These are phyloP conservation scores for Melanerpes formicivorus DNA, from an alignment of 2,113 vertebrate genomes.

Conservation along the genomic window DNA sequence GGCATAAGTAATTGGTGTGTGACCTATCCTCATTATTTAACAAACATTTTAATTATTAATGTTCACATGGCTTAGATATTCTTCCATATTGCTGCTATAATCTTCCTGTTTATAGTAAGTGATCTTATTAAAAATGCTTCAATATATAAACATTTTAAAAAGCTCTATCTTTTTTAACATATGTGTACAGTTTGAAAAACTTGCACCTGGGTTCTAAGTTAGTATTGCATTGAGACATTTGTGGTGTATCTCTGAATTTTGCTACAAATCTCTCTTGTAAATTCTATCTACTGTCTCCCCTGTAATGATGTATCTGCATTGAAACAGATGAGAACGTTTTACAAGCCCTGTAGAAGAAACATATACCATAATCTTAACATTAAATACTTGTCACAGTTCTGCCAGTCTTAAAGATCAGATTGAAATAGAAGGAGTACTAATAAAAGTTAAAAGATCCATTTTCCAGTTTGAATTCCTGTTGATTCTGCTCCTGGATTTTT, in stretches of 20 bases:
- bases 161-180: slow-evolving; percentile 47
- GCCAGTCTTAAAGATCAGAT: not conserved
- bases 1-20: not conserved
- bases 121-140: slow-evolving; percentile 42
- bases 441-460: not conserved
- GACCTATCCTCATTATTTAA: not conserved
- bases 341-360: not conserved
- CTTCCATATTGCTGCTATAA: slow-evolving; percentile 46
- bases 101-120: slow-evolving; percentile 27
- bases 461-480: not conserved
- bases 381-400: slow-evolving; percentile 5
- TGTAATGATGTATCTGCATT: not conserved
- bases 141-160: slow-evolving; percentile 52
- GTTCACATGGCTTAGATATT: slow-evolving; percentile 9
- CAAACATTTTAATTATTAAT: slow-evolving; percentile 35
- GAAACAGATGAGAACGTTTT: slow-evolving; percentile 45
- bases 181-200: slow-evolving; percentile 46
- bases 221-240: not conserved
- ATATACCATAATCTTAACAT: not conserved
- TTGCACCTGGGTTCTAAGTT: not conserved
- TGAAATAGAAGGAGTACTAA: not conserved
- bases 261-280: slow-evolving; percentile 4
- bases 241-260: slow-evolving; percentile 14
- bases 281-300: slow-evolving; percentile 13
- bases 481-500: not conserved